These are phyloP conservation scores for Oxyura jamaicensis DNA, from an alignment of 2,113 vertebrate genomes.

Conservation along the genomic window DNA sequence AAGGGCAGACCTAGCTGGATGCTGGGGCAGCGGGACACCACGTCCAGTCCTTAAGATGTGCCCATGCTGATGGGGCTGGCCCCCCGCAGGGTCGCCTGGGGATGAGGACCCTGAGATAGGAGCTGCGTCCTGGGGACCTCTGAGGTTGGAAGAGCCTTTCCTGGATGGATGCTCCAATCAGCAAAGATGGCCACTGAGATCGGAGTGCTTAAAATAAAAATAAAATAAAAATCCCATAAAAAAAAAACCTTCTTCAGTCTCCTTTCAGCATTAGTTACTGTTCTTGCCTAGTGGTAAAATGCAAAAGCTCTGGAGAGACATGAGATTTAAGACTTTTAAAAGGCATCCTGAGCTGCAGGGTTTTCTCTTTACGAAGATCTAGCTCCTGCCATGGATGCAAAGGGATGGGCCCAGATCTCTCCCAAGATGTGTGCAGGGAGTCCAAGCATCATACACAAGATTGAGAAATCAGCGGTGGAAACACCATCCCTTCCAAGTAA, in stretches of 20 bases:
- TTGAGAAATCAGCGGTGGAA: not conserved
- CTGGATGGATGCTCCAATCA: not conserved
- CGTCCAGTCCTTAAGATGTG: too few species aligned
- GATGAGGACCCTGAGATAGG: not conserved
- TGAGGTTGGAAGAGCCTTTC: not conserved
- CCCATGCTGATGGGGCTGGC: not conserved
- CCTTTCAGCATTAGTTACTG: not conserved
- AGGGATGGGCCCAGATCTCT: not conserved
- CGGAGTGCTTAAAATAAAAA: not conserved
- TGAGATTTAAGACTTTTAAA: not conserved
- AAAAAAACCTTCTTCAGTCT: not conserved
- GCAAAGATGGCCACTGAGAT: not conserved
- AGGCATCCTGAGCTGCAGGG: not conserved
- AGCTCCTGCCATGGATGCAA: not conserved
- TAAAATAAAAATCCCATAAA: not conserved
- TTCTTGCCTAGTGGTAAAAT: fast-evolving
- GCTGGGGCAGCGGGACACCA: not conserved
- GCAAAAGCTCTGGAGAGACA: not conserved
- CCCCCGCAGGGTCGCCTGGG: not conserved
- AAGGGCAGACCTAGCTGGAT: not conserved
- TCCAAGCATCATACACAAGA: fast-evolving
- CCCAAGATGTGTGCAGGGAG: fast-evolving
- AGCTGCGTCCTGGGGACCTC: not conserved
- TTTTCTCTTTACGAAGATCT: not conserved
- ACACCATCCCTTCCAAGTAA: not conserved